Evolutionary conservation across 2,888 invertebrate genomes (phyloP).

Genomic region (Nysson spinosus): DNA sequence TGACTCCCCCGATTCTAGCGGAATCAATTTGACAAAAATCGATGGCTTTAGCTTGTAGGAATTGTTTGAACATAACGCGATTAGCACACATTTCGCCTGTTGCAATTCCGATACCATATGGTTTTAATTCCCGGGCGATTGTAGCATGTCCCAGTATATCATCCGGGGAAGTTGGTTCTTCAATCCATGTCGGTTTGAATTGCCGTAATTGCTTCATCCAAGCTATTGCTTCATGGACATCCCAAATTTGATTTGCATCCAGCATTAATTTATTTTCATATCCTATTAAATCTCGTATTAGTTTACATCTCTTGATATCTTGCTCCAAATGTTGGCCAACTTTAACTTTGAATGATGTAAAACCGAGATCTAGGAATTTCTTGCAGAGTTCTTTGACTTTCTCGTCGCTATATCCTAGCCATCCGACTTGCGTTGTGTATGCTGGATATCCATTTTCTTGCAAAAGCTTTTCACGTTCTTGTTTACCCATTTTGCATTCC

Average conservation of each 20-base stretch:
- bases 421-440: slow-evolving; percentile 93
- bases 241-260: slow-evolving; percentile 94
- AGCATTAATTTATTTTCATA: slow-evolving; percentile 88
- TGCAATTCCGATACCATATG: slow-evolving; percentile 90
- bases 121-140: slow-evolving; percentile 86
- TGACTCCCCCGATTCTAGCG: slow-evolving; percentile 91
- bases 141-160: slow-evolving; percentile 91
- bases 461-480: slow-evolving; percentile 82
- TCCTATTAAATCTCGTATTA: slow-evolving; percentile 88
- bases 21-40: slow-evolving; percentile 95
- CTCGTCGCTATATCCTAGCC: slow-evolving; percentile 92
- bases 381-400: slow-evolving; percentile 84
- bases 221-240: slow-evolving; percentile 87
- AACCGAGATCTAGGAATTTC: slow-evolving; percentile 86
- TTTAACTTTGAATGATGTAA: slow-evolving; percentile 92
- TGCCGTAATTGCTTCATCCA: slow-evolving; percentile 90
- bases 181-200: slow-evolving; percentile 91
- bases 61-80: slow-evolving; percentile 94
- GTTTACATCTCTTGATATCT: slow-evolving; percentile 85
- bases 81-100: slow-evolving; percentile 96
- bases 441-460: slow-evolving; percentile 87
- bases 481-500: slow-evolving; percentile 80
- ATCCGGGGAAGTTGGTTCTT: slow-evolving; percentile 95
- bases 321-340: slow-evolving; percentile 90
- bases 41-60: slow-evolving; percentile 88